Base-by-base conservation (phyloP, 1,140 invertebrate species). In the Aphidius gifuensis region DNA sequence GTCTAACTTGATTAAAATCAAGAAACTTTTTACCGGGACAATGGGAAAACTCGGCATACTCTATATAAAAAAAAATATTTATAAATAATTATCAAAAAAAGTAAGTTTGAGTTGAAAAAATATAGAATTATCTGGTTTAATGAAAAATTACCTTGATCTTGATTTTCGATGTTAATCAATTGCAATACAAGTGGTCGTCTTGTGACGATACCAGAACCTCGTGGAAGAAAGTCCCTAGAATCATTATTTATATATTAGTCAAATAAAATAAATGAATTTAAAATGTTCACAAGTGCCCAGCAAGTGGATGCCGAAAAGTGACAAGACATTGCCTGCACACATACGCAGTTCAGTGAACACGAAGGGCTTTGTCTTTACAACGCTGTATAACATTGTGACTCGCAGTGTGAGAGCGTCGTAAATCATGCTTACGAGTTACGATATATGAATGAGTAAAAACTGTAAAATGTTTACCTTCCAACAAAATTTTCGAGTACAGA, bases 401-500 rank as follows among this genome's bases (percentile, higher is more conserved):
- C 23, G 23, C 23, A 2, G 23, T 3, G 23, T 32, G 23, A 32
- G 23, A 32, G 23, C 1, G 4, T 32, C 4, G 23, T 32, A 2
- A 32, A 3, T 32, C 23, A 32, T 16, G 23, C 23, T 32, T 32
- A 16, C 16, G 16, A 16, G 53, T 11, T 46, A 56, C 1, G 11
- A 9, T 38, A 32, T 32, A 58, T 45, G 38, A 5, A 21, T n/a
- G 16, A 21, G 51, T 6, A 44, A 23, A 21, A 9, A 23, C 48
- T 16, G 23, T 32, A 45, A 21, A 38, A 60, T 9, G 86, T 88
- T 88, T 85, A 99, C 96, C 92, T 96, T 80, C 97, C 97, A 70
- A 99, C 97, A 82, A 99, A 99, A 84, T 99, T 99, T 84, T 99
- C 97, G 72, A 99, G 85, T 65, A 99, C 97, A 50, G 96, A 98